Conservation (phyloP, 2,797 vertebrate species). For the Odontamblyopus lacepedii region DNA sequence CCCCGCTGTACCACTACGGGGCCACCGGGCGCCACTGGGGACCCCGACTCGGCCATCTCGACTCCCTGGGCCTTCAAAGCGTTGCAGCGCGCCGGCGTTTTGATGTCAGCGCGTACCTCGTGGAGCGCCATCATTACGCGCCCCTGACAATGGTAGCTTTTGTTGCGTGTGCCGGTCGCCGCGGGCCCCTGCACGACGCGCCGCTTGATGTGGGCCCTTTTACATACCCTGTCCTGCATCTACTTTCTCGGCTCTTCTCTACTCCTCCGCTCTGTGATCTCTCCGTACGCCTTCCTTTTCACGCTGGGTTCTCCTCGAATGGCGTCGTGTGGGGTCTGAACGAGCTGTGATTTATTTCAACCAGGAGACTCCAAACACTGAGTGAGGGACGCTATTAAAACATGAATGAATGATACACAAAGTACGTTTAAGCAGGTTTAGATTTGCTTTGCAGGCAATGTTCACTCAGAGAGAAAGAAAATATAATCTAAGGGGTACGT, state of each 20-base stretch:
- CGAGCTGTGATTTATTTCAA: neutral
- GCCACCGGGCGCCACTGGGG: conserved; percentile 56
- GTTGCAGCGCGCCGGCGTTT: conserved; percentile 66
- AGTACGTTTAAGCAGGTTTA: too few species aligned
- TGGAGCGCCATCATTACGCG: conserved; percentile 83
- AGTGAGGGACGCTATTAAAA: neutral
- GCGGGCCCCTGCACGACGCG: conserved; percentile 76
- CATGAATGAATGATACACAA: too few species aligned
- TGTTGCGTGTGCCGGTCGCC: conserved; percentile 80
- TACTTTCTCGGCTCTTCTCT: conserved; percentile 45
- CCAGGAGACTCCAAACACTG: neutral
- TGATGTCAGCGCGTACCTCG: conserved; percentile 80
- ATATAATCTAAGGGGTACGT: too few species aligned
- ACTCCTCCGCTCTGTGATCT: neutral
- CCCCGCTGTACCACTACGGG: conserved; percentile 54
- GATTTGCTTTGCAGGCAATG: too few species aligned
- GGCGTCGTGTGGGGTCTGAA: neutral
- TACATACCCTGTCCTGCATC: conserved; percentile 75
- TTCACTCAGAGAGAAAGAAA: too few species aligned
- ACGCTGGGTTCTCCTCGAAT: neutral
- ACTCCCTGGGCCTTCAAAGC: conserved; percentile 73
- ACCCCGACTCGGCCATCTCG: conserved; percentile 61
- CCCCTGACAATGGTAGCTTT: conserved; percentile 81
- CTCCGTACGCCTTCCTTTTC: neutral
- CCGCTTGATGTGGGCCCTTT: conserved; percentile 81